A percentile compares a stretch with the other conserved stretches of the same genome.
phyloP scores from a whole-genome alignment of 1,140 invertebrate species.

The Branchinecta lynchi region DNA sequence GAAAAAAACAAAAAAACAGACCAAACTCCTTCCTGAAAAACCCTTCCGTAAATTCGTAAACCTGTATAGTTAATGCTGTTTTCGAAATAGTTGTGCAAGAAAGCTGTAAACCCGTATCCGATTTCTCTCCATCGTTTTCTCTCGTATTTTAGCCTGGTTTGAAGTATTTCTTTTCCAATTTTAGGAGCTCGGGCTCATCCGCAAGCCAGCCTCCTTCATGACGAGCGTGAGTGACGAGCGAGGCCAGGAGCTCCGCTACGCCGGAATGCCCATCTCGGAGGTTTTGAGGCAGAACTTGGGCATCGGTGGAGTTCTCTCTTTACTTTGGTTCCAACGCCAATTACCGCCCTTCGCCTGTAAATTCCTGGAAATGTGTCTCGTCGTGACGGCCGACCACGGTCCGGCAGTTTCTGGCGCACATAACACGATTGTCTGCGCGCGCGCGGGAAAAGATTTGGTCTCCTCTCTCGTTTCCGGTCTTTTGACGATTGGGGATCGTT shows the following conservation, averaged over 20 bases:
- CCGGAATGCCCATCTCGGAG: conserved; percentile 95
- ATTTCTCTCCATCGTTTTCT: too few species aligned
- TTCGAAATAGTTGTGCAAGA: too few species aligned
- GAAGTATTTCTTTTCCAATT: conserved; percentile 23
- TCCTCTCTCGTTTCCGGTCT: conserved; percentile 90
- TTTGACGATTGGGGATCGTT: conserved; percentile 94
- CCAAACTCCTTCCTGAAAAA: too few species aligned
- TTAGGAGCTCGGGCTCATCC: conserved; percentile 87
- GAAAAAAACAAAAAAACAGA: too few species aligned
- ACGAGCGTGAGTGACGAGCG: conserved; percentile 98
- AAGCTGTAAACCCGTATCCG: too few species aligned
- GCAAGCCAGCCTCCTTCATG: conserved; percentile 99
- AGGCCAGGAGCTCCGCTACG: conserved; percentile 93
- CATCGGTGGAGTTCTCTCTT: conserved; percentile 89
- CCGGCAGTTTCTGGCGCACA: conserved; percentile 97
- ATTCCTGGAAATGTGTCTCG: conserved; percentile 98
- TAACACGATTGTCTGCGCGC: conserved; percentile 96
- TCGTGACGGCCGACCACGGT: conserved; percentile 98
- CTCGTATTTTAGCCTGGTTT: background rate
- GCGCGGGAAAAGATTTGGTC: conserved; percentile 97
- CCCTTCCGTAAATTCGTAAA: too few species aligned
- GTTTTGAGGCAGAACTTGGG: conserved; percentile 77
- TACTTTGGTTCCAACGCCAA: conserved; percentile 96
- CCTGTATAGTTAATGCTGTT: too few species aligned
- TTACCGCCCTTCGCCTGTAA: conserved; percentile 85